Base-by-base conservation (phyloP, 1,140 invertebrate species). In the Meloidogyne chitwoodi region DNA sequence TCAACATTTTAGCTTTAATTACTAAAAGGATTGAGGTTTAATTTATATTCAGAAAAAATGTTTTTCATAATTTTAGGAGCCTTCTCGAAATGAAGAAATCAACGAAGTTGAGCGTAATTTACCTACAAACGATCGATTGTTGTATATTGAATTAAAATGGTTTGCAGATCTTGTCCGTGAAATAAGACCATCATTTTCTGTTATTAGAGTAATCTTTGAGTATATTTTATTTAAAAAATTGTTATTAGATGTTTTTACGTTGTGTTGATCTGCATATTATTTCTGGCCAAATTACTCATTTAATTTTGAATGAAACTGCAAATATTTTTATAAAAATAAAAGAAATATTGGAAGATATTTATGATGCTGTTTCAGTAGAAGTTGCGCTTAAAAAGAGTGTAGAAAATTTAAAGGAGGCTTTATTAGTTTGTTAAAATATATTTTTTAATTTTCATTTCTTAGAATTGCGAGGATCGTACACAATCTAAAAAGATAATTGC, bases 161-260 rank as follows among this genome's bases (percentile, higher is more conserved):
- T 72, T 70, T 38, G 41, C 66, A 14, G 29, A 27, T 16, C 24
- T 76, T 38, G 10, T 76, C 10, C 4, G 31, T 1, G 69, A 73
- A 14, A 68, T 22, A 16, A 68, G 56, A 14, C 76, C 71, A 4
- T 38, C 76, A 24, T 48, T 68, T 68, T 24, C 38, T 22, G 48
- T 77, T 22, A 56, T 78, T 10, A 31, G 77, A 48, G 76, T 76
- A 41, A 19, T 3, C 12, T n/a, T 67, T 34, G 1, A 6, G 24
- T 29, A 22, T 11, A n/a, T 24, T 75, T 74, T 34, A 31, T 22
- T n/a, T n/a, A 31, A 10, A 12, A 22, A 26, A 31, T 12, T 48
- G 77, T n/a, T 77, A 77, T 65, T 41, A 77, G 76, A 77, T 77
- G 73, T 77, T 77, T 66, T 56, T 77, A 24, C 75, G 76, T 10